phyloP scores from a whole-genome alignment of 1,140 invertebrate genomes.

The Pachypeltis micranthus region DNA sequence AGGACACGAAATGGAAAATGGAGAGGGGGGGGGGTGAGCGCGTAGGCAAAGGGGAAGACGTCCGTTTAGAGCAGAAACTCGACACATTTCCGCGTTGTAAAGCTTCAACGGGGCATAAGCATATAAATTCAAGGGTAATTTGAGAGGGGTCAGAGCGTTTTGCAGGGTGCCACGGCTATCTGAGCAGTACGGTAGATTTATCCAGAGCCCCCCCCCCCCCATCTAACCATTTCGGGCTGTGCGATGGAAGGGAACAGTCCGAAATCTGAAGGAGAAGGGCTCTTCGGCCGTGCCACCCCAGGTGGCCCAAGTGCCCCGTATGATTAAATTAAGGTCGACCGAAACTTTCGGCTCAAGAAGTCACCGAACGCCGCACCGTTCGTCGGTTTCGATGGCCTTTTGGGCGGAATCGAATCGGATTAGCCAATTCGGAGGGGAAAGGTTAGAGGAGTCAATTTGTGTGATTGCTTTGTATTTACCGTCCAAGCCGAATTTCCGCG shows the following conservation, averaged over 20 bases:
- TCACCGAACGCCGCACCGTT: no score
- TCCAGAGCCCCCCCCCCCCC: neutral
- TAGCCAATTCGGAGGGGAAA: no score
- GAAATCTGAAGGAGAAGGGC: neutral
- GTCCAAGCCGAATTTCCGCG: no score
- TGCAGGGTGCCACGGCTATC: slow-evolving; percentile 3
- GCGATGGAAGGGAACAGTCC: neutral
- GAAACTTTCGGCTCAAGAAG: no score
- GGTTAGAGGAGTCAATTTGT: no score
- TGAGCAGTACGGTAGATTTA: slow-evolving; percentile 7
- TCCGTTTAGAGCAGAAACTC: slow-evolving; percentile 5
- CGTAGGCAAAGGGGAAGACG: neutral
- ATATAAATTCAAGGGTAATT: slow-evolving; percentile 14
- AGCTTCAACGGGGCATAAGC: slow-evolving; percentile 14
- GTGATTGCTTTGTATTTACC: no score
- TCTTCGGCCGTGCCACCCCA: neutral
- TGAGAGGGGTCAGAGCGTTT: neutral
- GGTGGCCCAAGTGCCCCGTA: neutral
- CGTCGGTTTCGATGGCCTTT: no score
- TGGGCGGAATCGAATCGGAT: no score
- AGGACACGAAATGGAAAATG: no score
- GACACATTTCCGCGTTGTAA: slow-evolving; percentile 10
- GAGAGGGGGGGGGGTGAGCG: no score
- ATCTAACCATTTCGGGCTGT: no score
- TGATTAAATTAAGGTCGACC: slow-evolving; percentile 8